phyloP scores from a whole-genome alignment of 2,113 vertebrate genomes.

The Chloebia gouldiae region DNA sequence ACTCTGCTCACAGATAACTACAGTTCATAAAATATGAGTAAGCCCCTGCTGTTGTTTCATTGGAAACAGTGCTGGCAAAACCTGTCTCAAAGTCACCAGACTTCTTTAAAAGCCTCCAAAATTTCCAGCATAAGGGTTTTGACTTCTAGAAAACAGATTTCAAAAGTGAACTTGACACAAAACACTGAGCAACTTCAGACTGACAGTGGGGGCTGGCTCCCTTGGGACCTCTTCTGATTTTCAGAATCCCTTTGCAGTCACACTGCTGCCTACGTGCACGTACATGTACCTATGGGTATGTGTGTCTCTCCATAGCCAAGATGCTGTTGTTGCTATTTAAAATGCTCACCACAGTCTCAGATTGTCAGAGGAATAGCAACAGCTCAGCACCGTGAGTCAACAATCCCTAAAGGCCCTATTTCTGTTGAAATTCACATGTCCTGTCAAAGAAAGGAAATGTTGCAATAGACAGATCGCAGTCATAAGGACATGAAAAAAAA shows the following conservation, averaged over 20 bases:
- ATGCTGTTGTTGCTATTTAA: background rate
- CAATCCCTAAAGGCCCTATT: background rate
- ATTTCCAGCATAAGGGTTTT: background rate
- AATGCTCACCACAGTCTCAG: background rate
- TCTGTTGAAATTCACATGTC: background rate
- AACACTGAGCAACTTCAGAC: background rate
- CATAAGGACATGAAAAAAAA: background rate
- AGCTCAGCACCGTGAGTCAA: background rate
- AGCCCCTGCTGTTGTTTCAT: background rate
- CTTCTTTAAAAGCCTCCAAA: background rate
- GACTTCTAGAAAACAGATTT: background rate
- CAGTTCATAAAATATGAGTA: background rate
- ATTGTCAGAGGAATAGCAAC: background rate
- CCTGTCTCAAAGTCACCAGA: background rate
- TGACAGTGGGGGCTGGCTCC: background rate
- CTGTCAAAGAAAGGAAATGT: background rate
- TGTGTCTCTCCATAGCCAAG: background rate
- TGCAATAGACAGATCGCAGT: background rate
- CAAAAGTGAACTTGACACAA: background rate
- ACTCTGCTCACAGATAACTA: background rate
- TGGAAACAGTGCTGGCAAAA: background rate
- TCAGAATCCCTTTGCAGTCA: background rate
- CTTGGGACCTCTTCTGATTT: background rate
- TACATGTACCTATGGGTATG: background rate
- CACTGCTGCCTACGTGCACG: accelerated